These are phyloP conservation scores for Triops longicaudatus DNA, from an alignment of 1,140 invertebrate species.

Conservation along the genomic window DNA sequence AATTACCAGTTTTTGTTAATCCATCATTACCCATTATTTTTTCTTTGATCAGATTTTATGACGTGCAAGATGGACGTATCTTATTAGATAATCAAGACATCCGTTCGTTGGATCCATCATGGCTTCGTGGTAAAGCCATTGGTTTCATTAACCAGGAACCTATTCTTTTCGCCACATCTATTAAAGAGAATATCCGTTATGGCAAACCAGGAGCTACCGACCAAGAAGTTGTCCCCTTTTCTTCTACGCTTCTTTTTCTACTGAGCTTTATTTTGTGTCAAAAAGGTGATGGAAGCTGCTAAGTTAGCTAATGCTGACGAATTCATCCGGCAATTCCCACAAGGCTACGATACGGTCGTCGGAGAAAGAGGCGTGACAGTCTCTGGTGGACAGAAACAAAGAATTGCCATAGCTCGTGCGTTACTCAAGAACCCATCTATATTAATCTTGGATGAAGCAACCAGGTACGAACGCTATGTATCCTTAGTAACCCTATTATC, in stretches of 20 bases:
- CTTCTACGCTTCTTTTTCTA: constrained; percentile 20
- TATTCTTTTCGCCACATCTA: constrained; percentile 80
- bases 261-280: too few relatives aligned
- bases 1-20: too few relatives aligned
- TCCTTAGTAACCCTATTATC: not conserved
- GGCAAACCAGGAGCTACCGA: constrained; percentile 56
- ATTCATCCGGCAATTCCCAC: constrained; percentile 76
- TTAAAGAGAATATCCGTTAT: constrained; percentile 89
- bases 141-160: constrained; percentile 92
- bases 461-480: constrained; percentile 51
- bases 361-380: constrained; percentile 82
- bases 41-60: constrained; percentile 68
- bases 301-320: constrained; percentile 80
- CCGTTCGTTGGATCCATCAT: constrained; percentile 63
- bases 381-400: constrained; percentile 83
- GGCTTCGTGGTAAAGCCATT: constrained; percentile 70
- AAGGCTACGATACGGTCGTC: constrained; percentile 76
- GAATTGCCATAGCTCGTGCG: constrained; percentile 81
- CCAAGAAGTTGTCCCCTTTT: constrained; percentile 47
- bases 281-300: constrained; percentile 60
- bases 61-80: constrained; percentile 64
- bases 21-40: constrained; percentile 27
- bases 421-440: constrained; percentile 78
- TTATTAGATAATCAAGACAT: constrained; percentile 71
- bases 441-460: constrained; percentile 82